These are phyloP conservation scores for Pristionchus japonicus DNA, from an alignment of 2,888 invertebrate species.

Conservation along the genomic window DNA sequence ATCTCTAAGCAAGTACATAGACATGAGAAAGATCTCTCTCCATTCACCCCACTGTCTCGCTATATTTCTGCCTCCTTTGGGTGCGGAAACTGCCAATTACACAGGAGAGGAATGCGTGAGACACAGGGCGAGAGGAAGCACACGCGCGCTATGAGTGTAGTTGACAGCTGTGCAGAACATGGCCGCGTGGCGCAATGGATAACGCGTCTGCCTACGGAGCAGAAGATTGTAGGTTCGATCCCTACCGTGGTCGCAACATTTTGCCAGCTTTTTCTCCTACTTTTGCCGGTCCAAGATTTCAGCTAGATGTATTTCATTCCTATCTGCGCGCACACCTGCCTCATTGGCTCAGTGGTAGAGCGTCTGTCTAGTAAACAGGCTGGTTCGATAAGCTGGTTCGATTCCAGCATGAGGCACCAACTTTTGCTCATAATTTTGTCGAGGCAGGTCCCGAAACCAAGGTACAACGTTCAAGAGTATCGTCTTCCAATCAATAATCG, in stretches of 20 bases:
- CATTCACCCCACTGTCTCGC: background rate
- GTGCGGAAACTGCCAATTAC: background rate
- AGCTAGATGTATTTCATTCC: background rate
- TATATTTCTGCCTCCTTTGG: background rate
- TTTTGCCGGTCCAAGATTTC: background rate
- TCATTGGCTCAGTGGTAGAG: conserved; percentile 68
- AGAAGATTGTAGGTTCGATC: conserved; percentile 76
- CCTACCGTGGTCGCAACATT: conserved; percentile 62
- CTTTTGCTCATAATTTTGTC: too few species aligned
- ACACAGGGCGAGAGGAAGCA: background rate
- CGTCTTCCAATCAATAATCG: too few species aligned
- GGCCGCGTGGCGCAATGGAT: conserved; percentile 61
- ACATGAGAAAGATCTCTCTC: too few species aligned
- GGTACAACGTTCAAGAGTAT: too few species aligned
- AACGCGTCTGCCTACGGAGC: conserved; percentile 75
- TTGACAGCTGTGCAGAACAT: background rate
- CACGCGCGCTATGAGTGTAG: background rate
- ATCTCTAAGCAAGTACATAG: too few species aligned
- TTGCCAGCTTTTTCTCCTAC: background rate
- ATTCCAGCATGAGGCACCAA: conserved; percentile 67
- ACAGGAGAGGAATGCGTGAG: background rate
- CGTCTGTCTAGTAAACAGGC: conserved; percentile 70
- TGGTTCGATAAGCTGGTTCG: conserved; percentile 71
- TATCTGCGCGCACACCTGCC: conserved; percentile 43
- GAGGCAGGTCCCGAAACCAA: too few species aligned